phyloP scores from a whole-genome alignment of 2,113 vertebrate species.

The Planiliza haematocheilus region DNA sequence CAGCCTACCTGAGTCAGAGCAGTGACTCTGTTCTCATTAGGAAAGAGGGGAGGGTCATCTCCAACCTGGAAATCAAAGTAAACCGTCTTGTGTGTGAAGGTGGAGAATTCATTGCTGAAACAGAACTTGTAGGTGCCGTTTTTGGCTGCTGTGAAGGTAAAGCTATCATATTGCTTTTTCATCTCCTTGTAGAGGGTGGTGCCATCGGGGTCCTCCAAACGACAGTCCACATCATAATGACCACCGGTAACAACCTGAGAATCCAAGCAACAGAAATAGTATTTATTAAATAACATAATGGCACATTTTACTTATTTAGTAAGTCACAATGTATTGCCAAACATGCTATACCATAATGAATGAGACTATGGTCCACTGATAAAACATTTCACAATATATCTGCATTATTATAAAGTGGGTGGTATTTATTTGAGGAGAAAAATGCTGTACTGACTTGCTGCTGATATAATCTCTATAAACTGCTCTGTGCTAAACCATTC shows the following conservation, averaged over 20 bases:
- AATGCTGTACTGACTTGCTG: too few relatives aligned
- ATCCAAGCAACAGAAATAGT: neutral
- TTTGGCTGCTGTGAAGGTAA: constrained; percentile 93
- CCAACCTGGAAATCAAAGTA: constrained; percentile 99
- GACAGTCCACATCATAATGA: constrained; percentile 98
- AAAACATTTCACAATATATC: too few relatives aligned
- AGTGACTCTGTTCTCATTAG: constrained; percentile 96
- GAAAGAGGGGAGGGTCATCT: constrained; percentile 97
- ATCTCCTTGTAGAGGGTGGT: constrained; percentile 95
- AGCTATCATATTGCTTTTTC: constrained; percentile 99
- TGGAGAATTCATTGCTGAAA: constrained; percentile 99
- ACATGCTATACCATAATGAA: too few relatives aligned
- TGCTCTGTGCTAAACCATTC: too few relatives aligned
- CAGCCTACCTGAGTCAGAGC: constrained; percentile 94
- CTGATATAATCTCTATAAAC: too few relatives aligned
- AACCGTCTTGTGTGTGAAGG: constrained; percentile 98
- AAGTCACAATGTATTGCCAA: too few relatives aligned
- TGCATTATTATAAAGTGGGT: too few relatives aligned
- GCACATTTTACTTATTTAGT: too few relatives aligned
- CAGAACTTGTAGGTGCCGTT: constrained; percentile 98
- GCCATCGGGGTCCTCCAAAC: constrained; percentile 93
- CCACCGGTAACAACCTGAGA: constrained; percentile 96
- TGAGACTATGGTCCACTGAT: too few relatives aligned
- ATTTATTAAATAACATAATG: neutral
- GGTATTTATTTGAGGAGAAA: too few relatives aligned